Percentiles rank a stretch among this genome's conserved stretches.
Evolutionary conservation across 2,113 vertebrate genomes (phyloP).

Genomic region (Montifringilla adamsi): DNA sequence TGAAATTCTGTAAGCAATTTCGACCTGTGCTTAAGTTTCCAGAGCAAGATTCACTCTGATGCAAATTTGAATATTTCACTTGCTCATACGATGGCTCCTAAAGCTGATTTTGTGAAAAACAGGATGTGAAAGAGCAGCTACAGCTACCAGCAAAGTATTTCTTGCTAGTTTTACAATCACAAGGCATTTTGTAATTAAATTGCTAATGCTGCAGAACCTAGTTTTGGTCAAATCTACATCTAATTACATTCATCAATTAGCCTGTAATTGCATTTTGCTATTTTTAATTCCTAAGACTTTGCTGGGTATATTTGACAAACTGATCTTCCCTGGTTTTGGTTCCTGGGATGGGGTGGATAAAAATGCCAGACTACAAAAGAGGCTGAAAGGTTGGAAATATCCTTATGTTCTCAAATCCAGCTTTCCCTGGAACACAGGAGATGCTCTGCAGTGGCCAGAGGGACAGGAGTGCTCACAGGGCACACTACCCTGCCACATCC

Average conservation of each 20-base stretch:
- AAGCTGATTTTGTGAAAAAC: neutral
- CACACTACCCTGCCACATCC: neutral
- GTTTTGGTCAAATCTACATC: slow-evolving; percentile 15
- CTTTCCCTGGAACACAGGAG: neutral
- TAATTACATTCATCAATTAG: slow-evolving; percentile 56
- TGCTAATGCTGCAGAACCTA: slow-evolving; percentile 21
- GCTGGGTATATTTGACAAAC: neutral
- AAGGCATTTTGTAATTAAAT: slow-evolving; percentile 3
- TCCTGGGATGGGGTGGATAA: neutral
- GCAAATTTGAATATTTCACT: neutral
- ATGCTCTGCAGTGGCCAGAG: fast-evolving
- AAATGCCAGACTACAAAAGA: neutral
- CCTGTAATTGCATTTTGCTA: slow-evolving; percentile 21
- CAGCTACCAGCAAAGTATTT: neutral
- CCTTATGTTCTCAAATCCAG: neutral
- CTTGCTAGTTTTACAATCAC: neutral
- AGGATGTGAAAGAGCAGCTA: neutral
- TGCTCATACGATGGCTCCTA: neutral
- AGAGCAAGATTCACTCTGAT: neutral
- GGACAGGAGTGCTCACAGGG: neutral
- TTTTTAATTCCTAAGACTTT: slow-evolving; percentile 20
- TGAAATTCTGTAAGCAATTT: neutral
- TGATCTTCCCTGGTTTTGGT: neutral
- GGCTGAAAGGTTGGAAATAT: neutral
- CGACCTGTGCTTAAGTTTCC: neutral